These are phyloP conservation scores for Caenorhabditis latens DNA, from an alignment of 1,140 invertebrate genomes.

Conservation along the genomic window DNA sequence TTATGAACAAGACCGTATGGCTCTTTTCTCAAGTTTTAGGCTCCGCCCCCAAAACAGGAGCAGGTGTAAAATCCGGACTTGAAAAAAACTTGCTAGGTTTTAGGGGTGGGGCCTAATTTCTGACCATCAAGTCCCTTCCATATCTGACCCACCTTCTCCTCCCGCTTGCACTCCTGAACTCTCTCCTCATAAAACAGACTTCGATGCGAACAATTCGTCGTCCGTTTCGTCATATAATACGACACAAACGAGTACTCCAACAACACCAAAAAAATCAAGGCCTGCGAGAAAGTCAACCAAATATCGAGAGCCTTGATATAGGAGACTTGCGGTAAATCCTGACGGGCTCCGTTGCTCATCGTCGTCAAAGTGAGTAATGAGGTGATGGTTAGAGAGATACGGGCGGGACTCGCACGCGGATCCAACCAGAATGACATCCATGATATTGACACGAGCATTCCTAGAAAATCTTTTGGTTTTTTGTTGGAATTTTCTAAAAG, in stretches of 20 bases:
- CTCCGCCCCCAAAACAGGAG: too few relatives aligned
- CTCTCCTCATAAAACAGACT: slow-evolving; percentile 18
- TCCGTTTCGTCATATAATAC: slow-evolving; percentile 73
- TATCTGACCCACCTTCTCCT: background rate
- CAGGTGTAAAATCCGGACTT: too few relatives aligned
- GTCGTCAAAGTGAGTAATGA: slow-evolving; percentile 75
- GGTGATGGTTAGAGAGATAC: slow-evolving; percentile 77
- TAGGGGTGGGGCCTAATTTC: too few relatives aligned
- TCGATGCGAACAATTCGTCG: slow-evolving; percentile 56
- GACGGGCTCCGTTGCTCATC: slow-evolving; percentile 76
- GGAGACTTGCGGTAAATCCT: slow-evolving; percentile 75
- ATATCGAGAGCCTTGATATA: slow-evolving; percentile 77
- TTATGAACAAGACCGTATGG: too few relatives aligned
- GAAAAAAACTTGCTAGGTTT: too few relatives aligned
- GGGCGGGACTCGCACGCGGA: slow-evolving; percentile 74
- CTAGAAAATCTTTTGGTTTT: slow-evolving; percentile 49
- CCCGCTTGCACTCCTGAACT: slow-evolving; percentile 38
- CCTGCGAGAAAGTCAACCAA: slow-evolving; percentile 76
- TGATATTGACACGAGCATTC: slow-evolving; percentile 76
- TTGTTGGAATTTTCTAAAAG: background rate
- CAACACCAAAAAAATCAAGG: slow-evolving; percentile 74
- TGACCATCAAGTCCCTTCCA: background rate
- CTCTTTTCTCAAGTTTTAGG: too few relatives aligned
- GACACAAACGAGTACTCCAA: slow-evolving; percentile 76
- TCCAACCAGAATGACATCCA: slow-evolving; percentile 78